These are phyloP conservation scores for Scleropages formosus DNA, from an alignment of 2,797 vertebrate species.

Conservation along the genomic window DNA sequence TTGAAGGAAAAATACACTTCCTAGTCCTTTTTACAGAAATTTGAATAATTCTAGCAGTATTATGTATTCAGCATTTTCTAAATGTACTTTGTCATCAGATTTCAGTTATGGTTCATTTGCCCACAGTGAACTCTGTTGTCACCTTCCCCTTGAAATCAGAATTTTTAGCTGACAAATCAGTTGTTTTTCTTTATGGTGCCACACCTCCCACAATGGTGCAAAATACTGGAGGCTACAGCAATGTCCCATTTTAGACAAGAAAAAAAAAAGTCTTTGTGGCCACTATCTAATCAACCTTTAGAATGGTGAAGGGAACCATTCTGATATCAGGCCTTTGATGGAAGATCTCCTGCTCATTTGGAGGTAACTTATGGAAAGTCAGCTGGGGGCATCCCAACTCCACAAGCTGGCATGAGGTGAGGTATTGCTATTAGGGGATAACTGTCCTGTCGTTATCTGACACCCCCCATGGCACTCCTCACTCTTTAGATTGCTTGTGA, in stretches of 20 bases:
- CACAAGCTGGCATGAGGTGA: constrained; percentile 28
- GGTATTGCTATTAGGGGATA: constrained; percentile 35
- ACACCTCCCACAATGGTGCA: not conserved
- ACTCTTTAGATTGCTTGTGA: constrained; percentile 32
- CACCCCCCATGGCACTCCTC: constrained; percentile 35
- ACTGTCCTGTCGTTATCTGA: constrained; percentile 28
- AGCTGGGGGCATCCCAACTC: constrained; percentile 24
- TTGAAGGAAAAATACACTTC: not conserved
- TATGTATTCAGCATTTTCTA: constrained; percentile 7
- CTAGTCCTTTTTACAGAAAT: constrained; percentile 3
- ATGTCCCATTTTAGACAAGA: constrained; percentile 15
- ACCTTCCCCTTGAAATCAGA: not conserved
- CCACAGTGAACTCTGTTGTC: not conserved
- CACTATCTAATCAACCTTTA: constrained; percentile 1
- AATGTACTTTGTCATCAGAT: not conserved
- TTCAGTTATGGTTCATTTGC: not conserved
- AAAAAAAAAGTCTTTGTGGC: too few relatives aligned
- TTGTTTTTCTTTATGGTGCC: not conserved
- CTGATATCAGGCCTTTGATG: constrained; percentile 21
- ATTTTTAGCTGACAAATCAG: not conserved
- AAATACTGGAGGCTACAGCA: not conserved
- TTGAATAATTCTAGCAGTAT: not conserved
- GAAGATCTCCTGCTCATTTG: constrained; percentile 35
- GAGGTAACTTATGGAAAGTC: constrained; percentile 31
- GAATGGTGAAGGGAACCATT: not conserved